A percentile compares a stretch with the other conserved stretches of the same genome.
Evolutionary conservation across 1,140 invertebrate species (phyloP).

Genomic region (Neuroterus valhalla): DNA sequence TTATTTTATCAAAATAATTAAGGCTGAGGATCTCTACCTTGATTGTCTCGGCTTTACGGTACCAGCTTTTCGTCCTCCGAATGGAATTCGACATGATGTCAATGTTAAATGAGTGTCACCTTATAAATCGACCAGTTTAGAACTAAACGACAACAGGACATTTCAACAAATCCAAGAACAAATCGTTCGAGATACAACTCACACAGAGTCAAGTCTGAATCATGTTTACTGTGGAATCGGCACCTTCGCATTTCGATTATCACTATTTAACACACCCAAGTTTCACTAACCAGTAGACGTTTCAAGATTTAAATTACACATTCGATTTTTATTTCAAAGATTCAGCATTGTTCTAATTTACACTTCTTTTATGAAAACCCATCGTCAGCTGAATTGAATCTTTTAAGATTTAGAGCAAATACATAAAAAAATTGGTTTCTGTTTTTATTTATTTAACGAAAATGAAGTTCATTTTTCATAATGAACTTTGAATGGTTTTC

Average conservation of each 20-base stretch:
- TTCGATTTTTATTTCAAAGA: background rate
- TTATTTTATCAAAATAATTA: background rate
- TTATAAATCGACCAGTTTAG: background rate
- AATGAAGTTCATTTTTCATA: too few relatives aligned
- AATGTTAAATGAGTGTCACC: background rate
- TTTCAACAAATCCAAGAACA: background rate
- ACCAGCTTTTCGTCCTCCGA: conserved; percentile 58
- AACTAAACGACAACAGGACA: background rate
- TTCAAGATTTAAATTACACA: background rate
- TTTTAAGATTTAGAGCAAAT: too few relatives aligned
- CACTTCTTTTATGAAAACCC: background rate
- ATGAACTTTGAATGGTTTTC: too few relatives aligned
- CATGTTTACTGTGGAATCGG: background rate
- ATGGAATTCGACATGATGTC: conserved; percentile 50
- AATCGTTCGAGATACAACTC: background rate
- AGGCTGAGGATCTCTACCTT: conserved; percentile 40
- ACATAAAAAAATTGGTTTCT: too few relatives aligned
- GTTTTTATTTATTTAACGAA: too few relatives aligned
- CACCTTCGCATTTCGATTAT: background rate
- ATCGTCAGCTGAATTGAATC: too few relatives aligned
- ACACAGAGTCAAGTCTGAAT: background rate
- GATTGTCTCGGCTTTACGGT: conserved; percentile 55
- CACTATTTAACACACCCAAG: conserved; percentile 21
- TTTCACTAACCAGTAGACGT: background rate
- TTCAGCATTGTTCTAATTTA: background rate